Base-by-base conservation (phyloP, 2,797 vertebrate genomes). In the Synanceia verrucosa region DNA sequence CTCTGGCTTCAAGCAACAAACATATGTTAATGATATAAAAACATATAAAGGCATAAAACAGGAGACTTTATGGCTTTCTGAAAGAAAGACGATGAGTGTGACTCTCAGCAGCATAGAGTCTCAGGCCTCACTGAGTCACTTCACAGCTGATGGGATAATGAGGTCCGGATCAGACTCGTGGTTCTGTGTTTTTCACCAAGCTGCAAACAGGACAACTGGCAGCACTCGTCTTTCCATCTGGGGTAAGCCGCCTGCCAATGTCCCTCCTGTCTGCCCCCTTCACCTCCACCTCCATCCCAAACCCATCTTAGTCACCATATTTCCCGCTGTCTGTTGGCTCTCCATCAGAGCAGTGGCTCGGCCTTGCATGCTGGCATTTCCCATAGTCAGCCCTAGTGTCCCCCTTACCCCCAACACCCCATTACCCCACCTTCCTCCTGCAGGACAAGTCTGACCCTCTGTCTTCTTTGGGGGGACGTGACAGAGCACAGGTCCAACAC, bases 61-160 rank as follows among this genome's bases (percentile, higher is more conserved):
- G 13, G 58, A 46, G 13, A 33, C 41, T 61, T 33, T 18, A 13
- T 44, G 41, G 43, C 9, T 26, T 16, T 29, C 29, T 29, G 39
- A n/a, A 21, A 28, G 56, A 46, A 16, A 19, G 24, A 33, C 39
- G 29, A 23, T 55, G 48, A 73, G 48, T 19, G 34, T 51, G 62
- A 47, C 24, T 48, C 31, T 65, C 43, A 59, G 34, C 37, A 60
- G 37, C 34, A 28, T 52, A 64, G 55, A 50, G 29, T 73, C 64
- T 85, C 39, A 41, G 18, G 77, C 70, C 76, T 78, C 73, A 79
- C 70, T 84, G 85, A 81, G 70, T 85, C 83, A 88, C 83, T 88
- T 88, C 72, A 86, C 76, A 84, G 73, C 58, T 80, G 80, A 85
- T 79, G 83, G 83, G 86, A 88, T 90, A 90, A 91, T 86, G 84